phyloP scores from a whole-genome alignment of 2,888 invertebrate species.

The Drosophila glabriapex region DNA sequence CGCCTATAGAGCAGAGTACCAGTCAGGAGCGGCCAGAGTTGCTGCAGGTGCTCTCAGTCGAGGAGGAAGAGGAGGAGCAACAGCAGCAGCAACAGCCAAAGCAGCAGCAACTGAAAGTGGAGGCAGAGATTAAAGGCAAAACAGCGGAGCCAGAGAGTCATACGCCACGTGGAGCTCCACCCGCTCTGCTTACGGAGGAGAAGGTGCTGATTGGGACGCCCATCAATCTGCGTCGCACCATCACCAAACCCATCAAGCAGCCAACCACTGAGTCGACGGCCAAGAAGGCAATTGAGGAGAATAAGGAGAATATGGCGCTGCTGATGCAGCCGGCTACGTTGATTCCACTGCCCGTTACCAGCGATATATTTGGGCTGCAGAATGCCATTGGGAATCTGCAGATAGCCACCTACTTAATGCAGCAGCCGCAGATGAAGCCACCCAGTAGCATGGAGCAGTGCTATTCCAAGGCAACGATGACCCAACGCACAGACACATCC shows the following conservation, averaged over 20 bases:
- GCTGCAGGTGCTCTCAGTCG: conserved; percentile 62
- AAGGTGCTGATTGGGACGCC: conserved; percentile 85
- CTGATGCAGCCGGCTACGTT: conserved; percentile 85
- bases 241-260: conserved; percentile 78
- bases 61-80: conserved; percentile 63
- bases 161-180: conserved; percentile 61
- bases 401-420: conserved; percentile 84
- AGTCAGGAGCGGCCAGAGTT: conserved; percentile 49
- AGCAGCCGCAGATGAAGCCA: conserved; percentile 78
- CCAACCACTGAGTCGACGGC: conserved; percentile 30
- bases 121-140: neutral
- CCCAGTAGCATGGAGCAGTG: conserved; percentile 62
- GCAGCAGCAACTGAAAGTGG: neutral
- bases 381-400: conserved; percentile 85
- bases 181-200: conserved; percentile 68
- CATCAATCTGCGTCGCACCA: conserved; percentile 82
- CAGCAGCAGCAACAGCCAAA: neutral
- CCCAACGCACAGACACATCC: conserved; percentile 81
- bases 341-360: conserved; percentile 84
- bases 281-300: conserved; percentile 8
- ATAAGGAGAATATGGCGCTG: conserved; percentile 73
- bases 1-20: conserved; percentile 46
- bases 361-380: conserved; percentile 84
- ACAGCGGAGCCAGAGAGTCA: conserved; percentile 13
- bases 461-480: conserved; percentile 74